phyloP scores from a whole-genome alignment of 1,140 invertebrate species.

The Wasmannia auropunctata region DNA sequence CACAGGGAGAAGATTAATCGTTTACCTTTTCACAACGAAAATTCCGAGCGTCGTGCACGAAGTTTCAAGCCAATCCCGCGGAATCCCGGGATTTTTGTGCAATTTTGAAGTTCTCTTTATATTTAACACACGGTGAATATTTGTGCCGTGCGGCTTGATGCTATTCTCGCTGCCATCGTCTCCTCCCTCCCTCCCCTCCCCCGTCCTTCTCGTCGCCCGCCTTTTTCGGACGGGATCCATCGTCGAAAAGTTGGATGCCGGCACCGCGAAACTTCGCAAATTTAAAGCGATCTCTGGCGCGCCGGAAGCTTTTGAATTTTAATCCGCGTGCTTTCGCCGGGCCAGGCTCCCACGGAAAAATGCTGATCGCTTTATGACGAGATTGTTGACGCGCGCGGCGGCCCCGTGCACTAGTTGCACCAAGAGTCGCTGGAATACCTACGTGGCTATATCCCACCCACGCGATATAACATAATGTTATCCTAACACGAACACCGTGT shows the following conservation, averaged over 20 bases:
- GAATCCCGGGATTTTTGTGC: slow-evolving; percentile 46
- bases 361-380: slow-evolving; percentile 64
- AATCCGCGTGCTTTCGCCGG: slow-evolving; percentile 58
- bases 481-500: slow-evolving; percentile 42
- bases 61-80: slow-evolving; percentile 41
- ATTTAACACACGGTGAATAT: slow-evolving; percentile 51
- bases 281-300: slow-evolving; percentile 67
- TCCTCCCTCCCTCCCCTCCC: neutral
- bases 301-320: slow-evolving; percentile 71
- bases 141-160: slow-evolving; percentile 23
- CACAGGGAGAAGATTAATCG: slow-evolving; percentile 43
- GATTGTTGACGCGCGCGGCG: slow-evolving; percentile 41
- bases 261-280: slow-evolving; percentile 69
- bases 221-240: slow-evolving; percentile 56
- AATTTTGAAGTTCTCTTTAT: slow-evolving; percentile 51
- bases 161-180: slow-evolving; percentile 2
- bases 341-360: slow-evolving; percentile 55
- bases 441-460: slow-evolving; percentile 43
- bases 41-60: slow-evolving; percentile 26
- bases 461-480: slow-evolving; percentile 55
- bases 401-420: slow-evolving; percentile 42
- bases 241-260: slow-evolving; percentile 63
- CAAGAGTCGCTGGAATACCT: slow-evolving; percentile 37
- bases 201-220: slow-evolving; percentile 14
- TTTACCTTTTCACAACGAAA: slow-evolving; percentile 48